Evolutionary conservation across 2,797 vertebrate genomes (phyloP).

Genomic region (Nannoperca obscura): DNA sequence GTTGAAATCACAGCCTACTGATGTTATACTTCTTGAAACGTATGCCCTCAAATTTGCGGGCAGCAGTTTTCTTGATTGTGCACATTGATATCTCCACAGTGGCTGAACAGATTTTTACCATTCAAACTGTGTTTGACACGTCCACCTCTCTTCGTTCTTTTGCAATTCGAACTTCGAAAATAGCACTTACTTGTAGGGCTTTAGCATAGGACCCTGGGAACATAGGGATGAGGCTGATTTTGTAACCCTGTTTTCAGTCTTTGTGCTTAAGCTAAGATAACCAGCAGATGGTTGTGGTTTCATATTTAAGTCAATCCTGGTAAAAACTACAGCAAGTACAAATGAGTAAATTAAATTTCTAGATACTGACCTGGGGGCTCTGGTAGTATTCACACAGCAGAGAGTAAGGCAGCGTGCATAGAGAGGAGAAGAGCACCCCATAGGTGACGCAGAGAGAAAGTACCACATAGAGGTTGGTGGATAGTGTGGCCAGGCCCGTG

Average conservation of each 20-base stretch:
- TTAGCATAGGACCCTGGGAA: too few species aligned
- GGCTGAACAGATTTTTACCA: too few species aligned
- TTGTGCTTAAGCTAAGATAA: neutral
- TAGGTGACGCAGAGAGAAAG: constrained; percentile 95
- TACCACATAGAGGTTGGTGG: constrained; percentile 94
- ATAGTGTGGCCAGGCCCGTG: constrained; percentile 94
- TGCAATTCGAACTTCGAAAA: too few species aligned
- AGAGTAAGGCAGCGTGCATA: constrained; percentile 98
- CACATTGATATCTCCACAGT: too few species aligned
- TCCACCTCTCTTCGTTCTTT: too few species aligned
- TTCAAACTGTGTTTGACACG: too few species aligned
- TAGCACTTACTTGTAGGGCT: too few species aligned
- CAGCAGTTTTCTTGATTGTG: too few species aligned
- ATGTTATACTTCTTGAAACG: too few species aligned
- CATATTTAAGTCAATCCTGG: neutral
- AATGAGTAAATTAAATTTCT: neutral
- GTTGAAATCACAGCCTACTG: too few species aligned
- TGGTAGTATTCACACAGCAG: constrained; percentile 99
- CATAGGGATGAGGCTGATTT: neutral
- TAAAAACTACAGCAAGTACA: neutral
- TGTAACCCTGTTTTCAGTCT: neutral
- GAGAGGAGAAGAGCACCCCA: constrained; percentile 95
- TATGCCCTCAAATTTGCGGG: too few species aligned
- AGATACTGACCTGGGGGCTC: constrained; percentile 91
- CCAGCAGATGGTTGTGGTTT: neutral